Evolutionary conservation across 2,888 invertebrate species (phyloP).

Genomic region (Agrochola lota): DNA sequence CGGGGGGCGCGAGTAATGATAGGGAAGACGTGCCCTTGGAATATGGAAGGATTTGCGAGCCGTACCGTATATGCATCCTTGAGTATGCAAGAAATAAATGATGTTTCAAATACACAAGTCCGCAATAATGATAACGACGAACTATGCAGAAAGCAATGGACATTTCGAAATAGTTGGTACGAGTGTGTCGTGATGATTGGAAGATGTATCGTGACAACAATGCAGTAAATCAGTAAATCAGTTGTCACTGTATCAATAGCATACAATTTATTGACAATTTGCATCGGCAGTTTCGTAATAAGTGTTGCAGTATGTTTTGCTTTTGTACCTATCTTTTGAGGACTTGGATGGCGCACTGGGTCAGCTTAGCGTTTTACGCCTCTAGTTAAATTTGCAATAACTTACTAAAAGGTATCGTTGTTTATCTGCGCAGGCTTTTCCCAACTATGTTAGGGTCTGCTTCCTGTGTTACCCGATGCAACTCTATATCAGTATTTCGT

Average conservation of each 20-base stretch:
- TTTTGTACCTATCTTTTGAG: background rate
- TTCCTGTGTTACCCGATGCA: no score
- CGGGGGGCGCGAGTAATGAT: no score
- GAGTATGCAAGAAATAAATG: no score
- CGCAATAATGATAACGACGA: background rate
- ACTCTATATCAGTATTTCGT: no score
- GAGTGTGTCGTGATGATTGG: slow-evolving; percentile 18
- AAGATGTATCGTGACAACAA: slow-evolving; percentile 32
- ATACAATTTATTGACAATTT: slow-evolving; percentile 47
- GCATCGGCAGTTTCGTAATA: slow-evolving; percentile 29
- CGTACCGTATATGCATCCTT: no score
- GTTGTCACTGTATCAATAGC: slow-evolving; percentile 23
- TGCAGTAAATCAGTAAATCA: slow-evolving; percentile 38
- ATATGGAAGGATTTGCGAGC: no score
- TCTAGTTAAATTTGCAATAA: background rate
- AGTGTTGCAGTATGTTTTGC: background rate
- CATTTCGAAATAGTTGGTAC: slow-evolving; percentile 35
- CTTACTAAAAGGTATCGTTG: no score
- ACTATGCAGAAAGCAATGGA: background rate
- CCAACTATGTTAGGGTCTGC: no score
- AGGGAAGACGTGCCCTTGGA: no score
- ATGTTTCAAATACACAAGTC: background rate
- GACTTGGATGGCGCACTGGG: background rate
- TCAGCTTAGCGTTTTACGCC: background rate
- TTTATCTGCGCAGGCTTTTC: no score